Evolutionary conservation across 2,888 invertebrate species (phyloP).

Genomic region (Masnerella sp.): DNA sequence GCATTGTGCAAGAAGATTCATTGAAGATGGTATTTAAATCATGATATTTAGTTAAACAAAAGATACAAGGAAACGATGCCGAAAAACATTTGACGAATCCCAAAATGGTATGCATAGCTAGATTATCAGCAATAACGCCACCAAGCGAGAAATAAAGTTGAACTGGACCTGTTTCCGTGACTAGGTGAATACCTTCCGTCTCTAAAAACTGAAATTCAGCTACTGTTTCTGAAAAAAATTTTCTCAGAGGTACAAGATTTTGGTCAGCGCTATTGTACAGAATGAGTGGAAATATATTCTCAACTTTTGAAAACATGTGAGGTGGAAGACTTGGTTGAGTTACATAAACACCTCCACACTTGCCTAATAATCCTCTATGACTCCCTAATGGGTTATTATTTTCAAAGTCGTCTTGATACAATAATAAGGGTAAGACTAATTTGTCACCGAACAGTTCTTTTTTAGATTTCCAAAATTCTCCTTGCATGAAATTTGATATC

Average conservation of each 20-base stretch:
- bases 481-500: background rate
- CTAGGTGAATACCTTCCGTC: constrained; percentile 1
- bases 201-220: constrained; percentile 7
- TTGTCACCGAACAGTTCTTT: background rate
- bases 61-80: background rate
- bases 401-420: background rate
- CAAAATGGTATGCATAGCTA: constrained; percentile 20
- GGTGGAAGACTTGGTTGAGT: constrained; percentile 13
- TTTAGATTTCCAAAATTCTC: background rate
- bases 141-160: constrained; percentile 23
- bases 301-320: constrained; percentile 21
- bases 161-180: constrained; percentile 1
- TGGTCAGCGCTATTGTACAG: constrained; percentile 11
- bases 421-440: background rate
- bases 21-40: background rate
- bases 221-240: constrained; percentile 10
- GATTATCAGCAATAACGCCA: constrained; percentile 28
- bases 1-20: constrained; percentile 3
- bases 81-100: constrained; percentile 11
- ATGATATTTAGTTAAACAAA: background rate
- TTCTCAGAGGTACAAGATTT: constrained; percentile 8
- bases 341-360: background rate
- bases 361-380: background rate
- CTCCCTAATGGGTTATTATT: background rate
- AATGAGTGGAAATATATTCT: constrained; percentile 20